These are phyloP conservation scores for Pteruthius melanotis DNA, from an alignment of 2,113 vertebrate species.

Conservation along the genomic window DNA sequence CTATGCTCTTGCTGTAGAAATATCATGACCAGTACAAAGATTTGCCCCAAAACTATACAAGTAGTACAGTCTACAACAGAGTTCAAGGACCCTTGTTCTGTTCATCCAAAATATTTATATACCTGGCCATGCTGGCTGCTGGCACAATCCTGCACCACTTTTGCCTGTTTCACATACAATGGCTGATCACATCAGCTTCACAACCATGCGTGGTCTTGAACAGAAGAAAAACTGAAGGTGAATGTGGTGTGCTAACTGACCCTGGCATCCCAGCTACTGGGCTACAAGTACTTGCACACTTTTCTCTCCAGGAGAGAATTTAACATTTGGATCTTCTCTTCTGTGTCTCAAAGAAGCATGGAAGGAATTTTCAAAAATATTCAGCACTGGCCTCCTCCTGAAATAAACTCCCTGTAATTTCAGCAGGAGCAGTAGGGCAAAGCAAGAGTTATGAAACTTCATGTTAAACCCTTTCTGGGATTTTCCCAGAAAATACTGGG, in stretches of 20 bases:
- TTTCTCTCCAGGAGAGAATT: neutral
- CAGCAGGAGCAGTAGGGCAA: neutral
- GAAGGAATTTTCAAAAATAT: neutral
- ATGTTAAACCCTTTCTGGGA: neutral
- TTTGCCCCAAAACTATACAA: neutral
- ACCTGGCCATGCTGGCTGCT: neutral
- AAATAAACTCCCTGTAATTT: neutral
- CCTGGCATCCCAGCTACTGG: neutral
- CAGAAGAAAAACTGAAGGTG: neutral
- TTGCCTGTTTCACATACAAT: neutral
- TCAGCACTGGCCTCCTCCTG: neutral
- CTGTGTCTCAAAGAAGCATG: neutral
- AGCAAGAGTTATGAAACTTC: neutral
- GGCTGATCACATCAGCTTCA: neutral
- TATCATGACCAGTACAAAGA: neutral
- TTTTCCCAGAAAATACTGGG: constrained; percentile 13
- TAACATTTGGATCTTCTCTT: neutral
- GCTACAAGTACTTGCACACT: neutral
- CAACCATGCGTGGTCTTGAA: neutral
- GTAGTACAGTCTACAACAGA: neutral
- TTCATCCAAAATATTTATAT: neutral
- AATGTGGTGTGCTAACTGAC: neutral
- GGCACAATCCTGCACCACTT: neutral
- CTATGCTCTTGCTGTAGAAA: neutral
- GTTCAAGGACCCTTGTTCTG: neutral